phyloP scores from a whole-genome alignment of 2,113 vertebrate genomes.

The Ochotona curzoniae region DNA sequence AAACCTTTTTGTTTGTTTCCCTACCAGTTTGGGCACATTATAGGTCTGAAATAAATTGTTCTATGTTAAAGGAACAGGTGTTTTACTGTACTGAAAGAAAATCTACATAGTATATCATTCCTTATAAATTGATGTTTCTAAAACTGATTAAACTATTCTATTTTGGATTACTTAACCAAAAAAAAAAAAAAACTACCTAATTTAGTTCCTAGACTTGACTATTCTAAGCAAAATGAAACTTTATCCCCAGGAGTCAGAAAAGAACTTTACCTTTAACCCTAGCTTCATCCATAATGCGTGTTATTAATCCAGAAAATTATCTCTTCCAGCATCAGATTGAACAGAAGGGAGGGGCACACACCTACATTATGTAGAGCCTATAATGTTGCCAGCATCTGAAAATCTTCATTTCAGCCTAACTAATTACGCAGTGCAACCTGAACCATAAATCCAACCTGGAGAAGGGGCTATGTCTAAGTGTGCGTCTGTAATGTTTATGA shows the following conservation, averaged over 20 bases:
- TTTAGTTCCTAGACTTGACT: not conserved
- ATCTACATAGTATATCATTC: not conserved
- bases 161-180: not conserved
- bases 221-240: not conserved
- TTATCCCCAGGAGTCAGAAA: not conserved
- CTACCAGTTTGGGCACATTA: not conserved
- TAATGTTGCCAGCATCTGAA: conserved; percentile 15
- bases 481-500: conserved; percentile 69
- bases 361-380: conserved; percentile 28
- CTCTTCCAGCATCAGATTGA: not conserved
- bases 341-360: conserved; percentile 21
- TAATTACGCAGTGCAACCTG: conserved; percentile 67
- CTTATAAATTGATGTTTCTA: not conserved
- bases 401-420: conserved; percentile 54
- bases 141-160: not conserved
- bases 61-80: not conserved
- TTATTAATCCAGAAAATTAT: conserved; percentile 47
- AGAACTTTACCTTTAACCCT: not conserved
- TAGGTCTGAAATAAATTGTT: conserved; percentile 21
- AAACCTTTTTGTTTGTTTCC: conserved; percentile 33
- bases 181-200: not conserved
- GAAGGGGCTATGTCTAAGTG: conserved; percentile 63
- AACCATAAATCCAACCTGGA: conserved; percentile 63
- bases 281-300: conserved; percentile 16
- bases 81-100: conserved; percentile 22